Percentiles rank a stretch among this genome's conserved stretches.
Conservation (phyloP, 2,888 invertebrate species). For the Papilio gigon region DNA sequence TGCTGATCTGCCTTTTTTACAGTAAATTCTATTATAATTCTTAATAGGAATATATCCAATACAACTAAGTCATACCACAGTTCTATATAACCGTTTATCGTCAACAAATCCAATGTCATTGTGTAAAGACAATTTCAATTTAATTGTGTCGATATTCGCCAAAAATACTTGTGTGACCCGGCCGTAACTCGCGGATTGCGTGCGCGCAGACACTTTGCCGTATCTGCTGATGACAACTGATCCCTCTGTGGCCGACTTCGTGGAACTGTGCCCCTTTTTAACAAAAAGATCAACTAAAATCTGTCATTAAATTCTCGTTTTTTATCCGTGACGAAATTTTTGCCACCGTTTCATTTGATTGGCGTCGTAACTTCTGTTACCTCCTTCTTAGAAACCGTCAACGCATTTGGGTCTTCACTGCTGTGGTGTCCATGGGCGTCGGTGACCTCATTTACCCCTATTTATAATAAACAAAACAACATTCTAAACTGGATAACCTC, state of each 20-base stretch:
- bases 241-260: constrained; percentile 30
- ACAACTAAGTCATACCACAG: not conserved
- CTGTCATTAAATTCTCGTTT: constrained; percentile 26
- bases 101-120: not conserved
- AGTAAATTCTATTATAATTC: no score
- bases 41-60: not conserved
- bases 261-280: constrained; percentile 31
- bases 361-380: not conserved
- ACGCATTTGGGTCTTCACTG: no score
- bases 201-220: constrained; percentile 33
- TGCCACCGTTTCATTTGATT: not conserved
- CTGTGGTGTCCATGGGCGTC: no score
- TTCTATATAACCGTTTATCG: not conserved
- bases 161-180: constrained; percentile 23
- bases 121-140: constrained; percentile 6
- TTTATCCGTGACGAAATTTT: constrained; percentile 20
- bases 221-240: constrained; percentile 35
- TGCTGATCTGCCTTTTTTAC: no score
- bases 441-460: no score
- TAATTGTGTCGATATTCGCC: constrained; percentile 13
- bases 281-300: constrained; percentile 16
- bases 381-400: no score
- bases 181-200: constrained; percentile 35
- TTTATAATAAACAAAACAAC: no score
- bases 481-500: no score